Conservation (phyloP, 2,113 vertebrate genomes). For the Corythaixoides concolor region DNA sequence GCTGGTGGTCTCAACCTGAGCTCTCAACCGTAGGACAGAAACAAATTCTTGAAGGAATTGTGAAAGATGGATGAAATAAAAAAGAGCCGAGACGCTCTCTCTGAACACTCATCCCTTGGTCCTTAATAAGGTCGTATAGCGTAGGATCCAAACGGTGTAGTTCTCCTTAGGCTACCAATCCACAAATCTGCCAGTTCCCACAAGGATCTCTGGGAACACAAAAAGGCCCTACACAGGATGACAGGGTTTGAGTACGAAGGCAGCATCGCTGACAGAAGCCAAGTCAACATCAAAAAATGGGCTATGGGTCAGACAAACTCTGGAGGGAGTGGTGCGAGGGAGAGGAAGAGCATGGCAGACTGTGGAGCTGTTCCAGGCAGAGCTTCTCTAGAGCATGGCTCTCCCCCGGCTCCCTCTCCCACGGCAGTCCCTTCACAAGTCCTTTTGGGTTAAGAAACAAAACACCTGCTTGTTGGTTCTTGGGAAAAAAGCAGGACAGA, state of each 20-base stretch:
- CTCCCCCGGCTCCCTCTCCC: not conserved
- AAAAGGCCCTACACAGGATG: not conserved
- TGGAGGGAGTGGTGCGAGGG: not conserved
- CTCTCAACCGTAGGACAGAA: not conserved
- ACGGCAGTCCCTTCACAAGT: not conserved
- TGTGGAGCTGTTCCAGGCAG: not conserved
- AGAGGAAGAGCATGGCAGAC: not conserved
- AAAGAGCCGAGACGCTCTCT: not conserved
- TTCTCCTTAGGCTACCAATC: not conserved
- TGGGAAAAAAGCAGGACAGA: not conserved
- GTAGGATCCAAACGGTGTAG: not conserved
- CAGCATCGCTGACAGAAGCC: not conserved
- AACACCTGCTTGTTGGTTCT: not conserved
- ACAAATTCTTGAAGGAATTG: not conserved
- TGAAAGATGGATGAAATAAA: not conserved
- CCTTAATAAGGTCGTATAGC: not conserved
- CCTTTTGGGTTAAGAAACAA: not conserved
- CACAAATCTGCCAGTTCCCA: not conserved
- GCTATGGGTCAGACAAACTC: not conserved
- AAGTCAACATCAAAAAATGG: accelerated
- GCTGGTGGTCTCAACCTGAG: not conserved
- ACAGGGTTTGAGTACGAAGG: not conserved
- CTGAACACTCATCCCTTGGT: not conserved
- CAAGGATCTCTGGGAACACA: not conserved
- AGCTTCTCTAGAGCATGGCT: not conserved